Conservation (phyloP, 2,113 vertebrate species). For the Menura novaehollandiae region DNA sequence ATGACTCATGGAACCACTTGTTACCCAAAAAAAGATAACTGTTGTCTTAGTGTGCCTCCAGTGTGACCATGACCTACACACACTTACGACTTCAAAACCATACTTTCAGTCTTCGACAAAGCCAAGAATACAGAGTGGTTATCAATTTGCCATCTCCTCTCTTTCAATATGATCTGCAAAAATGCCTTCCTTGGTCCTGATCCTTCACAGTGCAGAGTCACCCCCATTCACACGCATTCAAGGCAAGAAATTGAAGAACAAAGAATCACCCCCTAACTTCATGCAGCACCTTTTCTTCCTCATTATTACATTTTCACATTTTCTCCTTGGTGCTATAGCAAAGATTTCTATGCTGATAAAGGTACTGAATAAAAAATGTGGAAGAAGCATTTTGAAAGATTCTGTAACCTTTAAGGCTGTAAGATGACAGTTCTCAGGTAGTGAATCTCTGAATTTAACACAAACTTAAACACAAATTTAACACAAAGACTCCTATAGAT, state of each 20-base stretch:
- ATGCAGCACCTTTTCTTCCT: background rate
- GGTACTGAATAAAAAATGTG: background rate
- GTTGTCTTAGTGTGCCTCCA: background rate
- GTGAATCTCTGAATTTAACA: background rate
- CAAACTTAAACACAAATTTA: background rate
- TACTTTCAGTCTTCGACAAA: background rate
- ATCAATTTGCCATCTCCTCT: background rate
- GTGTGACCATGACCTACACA: background rate
- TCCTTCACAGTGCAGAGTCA: background rate
- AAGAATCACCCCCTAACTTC: background rate
- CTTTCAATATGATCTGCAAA: background rate
- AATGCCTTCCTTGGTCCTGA: background rate
- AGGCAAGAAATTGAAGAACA: background rate
- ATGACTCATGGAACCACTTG: background rate
- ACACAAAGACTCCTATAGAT: background rate
- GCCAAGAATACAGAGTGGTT: background rate
- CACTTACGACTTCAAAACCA: background rate
- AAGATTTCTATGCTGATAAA: background rate
- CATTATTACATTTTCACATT: background rate
- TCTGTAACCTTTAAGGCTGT: background rate
- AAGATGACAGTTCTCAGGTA: background rate
- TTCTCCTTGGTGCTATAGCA: background rate
- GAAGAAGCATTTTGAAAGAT: background rate
- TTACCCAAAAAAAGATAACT: background rate
- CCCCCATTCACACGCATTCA: background rate